Conservation (phyloP, 2,888 invertebrate genomes). For the Dryomyza anilis region DNA sequence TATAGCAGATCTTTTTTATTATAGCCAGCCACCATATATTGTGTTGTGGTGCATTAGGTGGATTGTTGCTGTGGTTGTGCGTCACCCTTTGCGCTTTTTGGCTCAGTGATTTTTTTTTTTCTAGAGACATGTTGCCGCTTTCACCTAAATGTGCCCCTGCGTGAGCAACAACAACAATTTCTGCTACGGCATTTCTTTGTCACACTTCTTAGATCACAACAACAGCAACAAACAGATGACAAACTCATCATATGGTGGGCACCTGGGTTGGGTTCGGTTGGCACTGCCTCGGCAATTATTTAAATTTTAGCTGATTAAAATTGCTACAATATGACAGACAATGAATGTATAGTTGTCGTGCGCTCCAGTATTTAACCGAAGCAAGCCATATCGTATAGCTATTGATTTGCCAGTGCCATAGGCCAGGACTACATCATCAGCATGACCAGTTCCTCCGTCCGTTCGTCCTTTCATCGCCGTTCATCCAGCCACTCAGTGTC, state of each 20-base stretch:
- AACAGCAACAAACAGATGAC: no score
- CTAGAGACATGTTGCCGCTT: not conserved
- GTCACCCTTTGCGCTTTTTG: no score
- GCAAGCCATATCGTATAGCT: not conserved
- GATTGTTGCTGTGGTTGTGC: no score
- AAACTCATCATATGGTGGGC: not conserved
- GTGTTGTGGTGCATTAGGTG: no score
- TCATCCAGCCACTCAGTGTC: no score
- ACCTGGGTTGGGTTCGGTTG: not conserved
- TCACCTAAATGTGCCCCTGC: slow-evolving; percentile 15
- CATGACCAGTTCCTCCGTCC: not conserved
- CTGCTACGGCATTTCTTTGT: slow-evolving; percentile 2
- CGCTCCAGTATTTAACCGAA: no score
- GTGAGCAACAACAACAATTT: not conserved
- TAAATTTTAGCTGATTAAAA: slow-evolving; percentile 18
- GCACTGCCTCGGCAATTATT: not conserved
- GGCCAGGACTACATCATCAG: not conserved
- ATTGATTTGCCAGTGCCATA: not conserved
- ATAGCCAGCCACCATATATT: no score
- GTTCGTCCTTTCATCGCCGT: not conserved
- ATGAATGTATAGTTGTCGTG: not conserved
- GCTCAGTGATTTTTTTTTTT: slow-evolving; percentile 15
- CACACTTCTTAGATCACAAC: slow-evolving; percentile 6
- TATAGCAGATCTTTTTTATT: no score
- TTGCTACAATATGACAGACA: no score